These are phyloP conservation scores for Ciconia nigra DNA, from an alignment of 2,797 vertebrate species.

Conservation along the genomic window DNA sequence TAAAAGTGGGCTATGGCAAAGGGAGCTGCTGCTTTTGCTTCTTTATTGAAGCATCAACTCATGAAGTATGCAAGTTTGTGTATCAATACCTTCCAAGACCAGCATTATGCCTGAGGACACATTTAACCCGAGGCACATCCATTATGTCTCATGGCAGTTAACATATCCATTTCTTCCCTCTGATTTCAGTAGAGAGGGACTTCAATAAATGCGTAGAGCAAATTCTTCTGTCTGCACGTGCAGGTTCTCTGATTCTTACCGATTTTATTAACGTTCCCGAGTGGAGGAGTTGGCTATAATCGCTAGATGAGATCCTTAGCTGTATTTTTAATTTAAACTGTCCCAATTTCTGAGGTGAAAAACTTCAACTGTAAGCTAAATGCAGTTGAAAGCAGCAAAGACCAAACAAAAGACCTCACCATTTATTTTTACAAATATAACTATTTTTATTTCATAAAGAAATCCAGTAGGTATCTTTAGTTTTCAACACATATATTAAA, in stretches of 20 bases:
- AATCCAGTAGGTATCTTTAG: background rate
- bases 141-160: background rate
- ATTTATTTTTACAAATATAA: background rate
- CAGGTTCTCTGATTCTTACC: background rate
- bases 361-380: background rate
- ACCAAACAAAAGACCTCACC: background rate
- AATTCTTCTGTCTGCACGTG: background rate
- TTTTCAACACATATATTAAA: background rate
- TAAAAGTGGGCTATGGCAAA: background rate
- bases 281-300: background rate
- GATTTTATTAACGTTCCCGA: background rate
- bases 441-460: background rate
- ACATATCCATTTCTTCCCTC: background rate
- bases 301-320: background rate
- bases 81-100: background rate
- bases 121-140: background rate
- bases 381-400: background rate
- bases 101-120: background rate
- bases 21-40: background rate
- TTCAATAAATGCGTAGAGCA: background rate
- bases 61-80: background rate
- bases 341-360: background rate
- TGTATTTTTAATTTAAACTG: background rate
- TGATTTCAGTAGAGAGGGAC: background rate
- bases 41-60: background rate